phyloP scores from a whole-genome alignment of 2,113 vertebrate genomes.

The Urocitellus parryii region DNA sequence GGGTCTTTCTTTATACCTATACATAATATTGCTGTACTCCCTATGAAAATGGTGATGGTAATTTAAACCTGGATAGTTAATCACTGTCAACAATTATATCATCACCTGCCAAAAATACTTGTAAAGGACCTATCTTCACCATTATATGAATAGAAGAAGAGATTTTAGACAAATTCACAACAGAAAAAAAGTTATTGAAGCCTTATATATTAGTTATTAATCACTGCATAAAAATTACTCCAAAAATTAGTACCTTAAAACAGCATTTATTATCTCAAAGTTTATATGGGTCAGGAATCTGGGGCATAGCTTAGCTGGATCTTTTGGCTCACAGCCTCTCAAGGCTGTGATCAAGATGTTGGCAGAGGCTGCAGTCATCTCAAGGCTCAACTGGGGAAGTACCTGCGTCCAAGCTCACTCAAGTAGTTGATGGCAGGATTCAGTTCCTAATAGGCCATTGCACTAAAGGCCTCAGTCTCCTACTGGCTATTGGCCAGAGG shows the following conservation, averaged over 20 bases:
- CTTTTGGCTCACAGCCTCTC: slow-evolving; percentile 6
- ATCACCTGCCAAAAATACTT: slow-evolving; percentile 53
- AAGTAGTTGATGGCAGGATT: slow-evolving; percentile 31
- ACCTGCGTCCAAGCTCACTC: slow-evolving; percentile 12
- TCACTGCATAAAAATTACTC: slow-evolving; percentile 23
- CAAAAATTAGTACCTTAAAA: slow-evolving; percentile 26
- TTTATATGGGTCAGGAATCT: slow-evolving; percentile 24
- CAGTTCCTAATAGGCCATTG: background rate
- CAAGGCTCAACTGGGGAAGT: background rate
- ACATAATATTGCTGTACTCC: slow-evolving; percentile 11
- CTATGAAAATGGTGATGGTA: slow-evolving; percentile 56
- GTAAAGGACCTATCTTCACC: background rate
- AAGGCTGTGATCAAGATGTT: slow-evolving; percentile 24
- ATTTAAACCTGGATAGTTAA: slow-evolving; percentile 64
- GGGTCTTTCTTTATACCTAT: slow-evolving; percentile 58
- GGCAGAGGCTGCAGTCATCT: background rate
- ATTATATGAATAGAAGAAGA: slow-evolving; percentile 46
- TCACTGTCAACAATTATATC: slow-evolving; percentile 58
- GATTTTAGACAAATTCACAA: slow-evolving; percentile 30
- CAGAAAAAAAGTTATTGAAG: slow-evolving; percentile 31
- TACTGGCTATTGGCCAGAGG: background rate
- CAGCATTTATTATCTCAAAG: slow-evolving; percentile 19
- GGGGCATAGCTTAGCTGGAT: background rate
- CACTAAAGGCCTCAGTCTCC: background rate
- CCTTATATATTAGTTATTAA: slow-evolving; percentile 6